Evolutionary conservation across 2,888 invertebrate species (phyloP).

Genomic region (Furcula furcula): DNA sequence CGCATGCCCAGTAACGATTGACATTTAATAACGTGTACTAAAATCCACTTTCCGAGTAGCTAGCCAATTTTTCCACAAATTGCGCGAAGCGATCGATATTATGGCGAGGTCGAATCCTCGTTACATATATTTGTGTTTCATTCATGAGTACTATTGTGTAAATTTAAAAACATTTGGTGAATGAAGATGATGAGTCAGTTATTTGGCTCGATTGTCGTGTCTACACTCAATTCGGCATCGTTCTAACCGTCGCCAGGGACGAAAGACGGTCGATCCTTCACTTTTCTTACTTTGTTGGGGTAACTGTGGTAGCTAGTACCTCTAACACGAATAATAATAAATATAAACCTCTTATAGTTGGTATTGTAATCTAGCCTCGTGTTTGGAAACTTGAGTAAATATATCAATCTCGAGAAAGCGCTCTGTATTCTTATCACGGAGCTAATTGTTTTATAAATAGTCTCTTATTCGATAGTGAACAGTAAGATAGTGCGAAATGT

Average conservation of each 20-base stretch:
- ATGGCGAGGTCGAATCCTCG: slow-evolving; percentile 15
- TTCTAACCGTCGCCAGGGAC: slow-evolving; percentile 37
- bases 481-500: neutral
- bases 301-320: too few species aligned
- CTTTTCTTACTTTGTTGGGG: too few species aligned
- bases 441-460: neutral
- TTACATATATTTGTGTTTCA: slow-evolving; percentile 11
- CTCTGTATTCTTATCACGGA: neutral
- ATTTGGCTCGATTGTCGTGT: slow-evolving; percentile 53
- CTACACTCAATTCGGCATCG: slow-evolving; percentile 48
- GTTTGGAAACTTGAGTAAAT: neutral
- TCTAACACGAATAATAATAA: too few species aligned
- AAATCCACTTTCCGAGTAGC: slow-evolving; percentile 2
- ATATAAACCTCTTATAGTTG: too few species aligned
- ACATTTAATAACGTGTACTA: slow-evolving; percentile 4
- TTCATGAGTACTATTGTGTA: slow-evolving; percentile 21
- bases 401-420: neutral
- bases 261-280: slow-evolving; percentile 30
- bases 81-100: slow-evolving; percentile 22
- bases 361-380: too few species aligned
- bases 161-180: slow-evolving; percentile 46
- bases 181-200: slow-evolving; percentile 66
- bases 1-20: slow-evolving; percentile 5
- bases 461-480: neutral
- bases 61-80: slow-evolving; percentile 9